Evolutionary conservation across 2,113 vertebrate genomes (phyloP).

Genomic region (Chamaetylas fuelleborni): DNA sequence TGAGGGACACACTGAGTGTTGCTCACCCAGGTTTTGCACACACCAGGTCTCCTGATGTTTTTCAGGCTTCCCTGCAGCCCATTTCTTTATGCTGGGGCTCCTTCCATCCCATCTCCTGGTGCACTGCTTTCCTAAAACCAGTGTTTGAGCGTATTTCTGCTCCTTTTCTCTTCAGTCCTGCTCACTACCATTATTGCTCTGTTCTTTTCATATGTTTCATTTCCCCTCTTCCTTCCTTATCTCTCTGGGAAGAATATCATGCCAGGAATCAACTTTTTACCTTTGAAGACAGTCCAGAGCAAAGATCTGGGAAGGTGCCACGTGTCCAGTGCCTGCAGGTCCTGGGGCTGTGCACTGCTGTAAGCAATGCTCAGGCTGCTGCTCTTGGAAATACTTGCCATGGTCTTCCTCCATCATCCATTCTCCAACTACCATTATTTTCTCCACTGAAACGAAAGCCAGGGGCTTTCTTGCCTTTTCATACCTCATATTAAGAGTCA

Average conservation of each 20-base stretch:
- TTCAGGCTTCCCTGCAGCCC: background rate
- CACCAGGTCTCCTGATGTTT: background rate
- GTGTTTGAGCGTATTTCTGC: background rate
- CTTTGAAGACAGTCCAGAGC: background rate
- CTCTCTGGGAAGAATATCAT: background rate
- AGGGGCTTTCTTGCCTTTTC: background rate
- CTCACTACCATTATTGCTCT: background rate
- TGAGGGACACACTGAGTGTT: background rate
- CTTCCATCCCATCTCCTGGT: background rate
- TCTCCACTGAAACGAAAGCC: background rate
- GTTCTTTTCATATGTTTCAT: background rate
- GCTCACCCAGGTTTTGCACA: background rate
- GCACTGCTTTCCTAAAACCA: background rate
- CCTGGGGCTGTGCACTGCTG: background rate
- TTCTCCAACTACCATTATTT: background rate
- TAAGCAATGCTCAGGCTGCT: background rate
- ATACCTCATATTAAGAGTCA: background rate
- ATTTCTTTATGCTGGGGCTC: rapidly evolving
- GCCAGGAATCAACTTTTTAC: background rate
- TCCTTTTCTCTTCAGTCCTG: background rate
- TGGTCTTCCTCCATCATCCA: background rate
- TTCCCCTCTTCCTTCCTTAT: background rate
- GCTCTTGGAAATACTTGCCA: background rate
- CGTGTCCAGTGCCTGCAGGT: background rate
- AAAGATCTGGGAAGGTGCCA: background rate